Evolutionary conservation across 2,888 invertebrate species (phyloP).

Genomic region (Aporophyla nigra): DNA sequence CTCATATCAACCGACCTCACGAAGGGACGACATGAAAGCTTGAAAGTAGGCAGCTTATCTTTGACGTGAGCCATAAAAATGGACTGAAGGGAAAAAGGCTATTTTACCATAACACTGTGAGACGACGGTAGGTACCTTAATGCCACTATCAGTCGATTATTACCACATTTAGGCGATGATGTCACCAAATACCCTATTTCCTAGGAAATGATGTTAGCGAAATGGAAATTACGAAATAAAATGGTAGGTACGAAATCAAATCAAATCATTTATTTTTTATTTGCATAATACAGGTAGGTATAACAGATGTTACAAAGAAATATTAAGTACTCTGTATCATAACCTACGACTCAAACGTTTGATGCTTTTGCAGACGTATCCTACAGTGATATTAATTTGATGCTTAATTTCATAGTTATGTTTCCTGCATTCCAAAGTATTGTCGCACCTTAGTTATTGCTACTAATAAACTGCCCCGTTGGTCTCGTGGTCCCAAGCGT

Average conservation of each 20-base stretch:
- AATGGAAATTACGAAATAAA: conserved; percentile 48
- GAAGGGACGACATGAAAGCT: conserved; percentile 45
- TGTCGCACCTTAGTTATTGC: neutral
- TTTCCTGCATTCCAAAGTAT: neutral
- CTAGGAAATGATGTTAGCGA: conserved; percentile 34
- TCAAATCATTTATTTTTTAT: too few species aligned
- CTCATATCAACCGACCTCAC: conserved; percentile 44
- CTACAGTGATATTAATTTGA: neutral
- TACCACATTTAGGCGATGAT: conserved; percentile 39
- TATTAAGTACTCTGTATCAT: too few species aligned
- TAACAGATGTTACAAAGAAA: too few species aligned
- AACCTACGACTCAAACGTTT: conserved; percentile 9
- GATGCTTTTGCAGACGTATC: neutral
- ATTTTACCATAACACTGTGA: conserved; percentile 54
- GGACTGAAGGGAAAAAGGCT: conserved; percentile 61
- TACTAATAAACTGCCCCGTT: too few species aligned
- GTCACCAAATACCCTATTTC: conserved; percentile 49
- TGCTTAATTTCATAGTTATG: conserved; percentile 3
- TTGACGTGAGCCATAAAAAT: conserved; percentile 63
- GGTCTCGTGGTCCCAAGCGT: too few species aligned
- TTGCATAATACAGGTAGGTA: too few species aligned
- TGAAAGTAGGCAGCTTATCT: conserved; percentile 64
- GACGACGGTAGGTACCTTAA: conserved; percentile 56
- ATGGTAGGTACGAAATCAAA: too few species aligned
- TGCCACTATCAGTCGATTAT: conserved; percentile 63